These are phyloP conservation scores for Tiaroga cobitis DNA, from an alignment of 2,797 vertebrate species.

Conservation along the genomic window DNA sequence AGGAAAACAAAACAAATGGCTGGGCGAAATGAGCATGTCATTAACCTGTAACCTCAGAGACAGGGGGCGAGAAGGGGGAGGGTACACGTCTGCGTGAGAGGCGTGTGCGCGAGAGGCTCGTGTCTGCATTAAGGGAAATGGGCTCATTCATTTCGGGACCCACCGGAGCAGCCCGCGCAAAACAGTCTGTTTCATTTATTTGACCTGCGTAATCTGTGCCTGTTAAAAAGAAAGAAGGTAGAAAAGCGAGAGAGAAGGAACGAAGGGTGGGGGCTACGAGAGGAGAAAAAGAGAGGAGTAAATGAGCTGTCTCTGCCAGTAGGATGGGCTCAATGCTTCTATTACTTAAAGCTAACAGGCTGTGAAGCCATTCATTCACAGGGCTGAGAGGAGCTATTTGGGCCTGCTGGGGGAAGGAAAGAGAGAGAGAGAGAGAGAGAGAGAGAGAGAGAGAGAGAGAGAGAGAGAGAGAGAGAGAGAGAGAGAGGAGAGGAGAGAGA, in stretches of 20 bases:
- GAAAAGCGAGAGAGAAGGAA: conserved; percentile 46
- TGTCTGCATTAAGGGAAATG: conserved; percentile 99
- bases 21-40: conserved; percentile 99
- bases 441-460: background rate
- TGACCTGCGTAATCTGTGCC: conserved; percentile 97
- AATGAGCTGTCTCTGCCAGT: conserved; percentile 99
- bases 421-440: background rate
- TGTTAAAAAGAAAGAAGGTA: conserved; percentile 74
- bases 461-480: conserved; percentile 51
- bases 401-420: conserved; percentile 72
- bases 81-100: conserved; percentile 62
- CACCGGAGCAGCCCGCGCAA: conserved; percentile 95
- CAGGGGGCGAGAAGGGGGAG: conserved; percentile 75
- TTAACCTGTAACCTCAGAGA: conserved; percentile 99
- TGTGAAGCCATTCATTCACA: conserved; percentile 97
- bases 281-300: conserved; percentile 83
- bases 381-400: conserved; percentile 88
- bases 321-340: conserved; percentile 99
- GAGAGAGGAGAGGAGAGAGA: background rate
- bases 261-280: conserved; percentile 29
- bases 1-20: conserved; percentile 99
- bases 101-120: conserved; percentile 80
- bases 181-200: conserved; percentile 99
- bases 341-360: conserved; percentile 99
- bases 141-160: conserved; percentile 97